These are phyloP conservation scores for Barnardius zonarius DNA, from an alignment of 2,113 vertebrate species.

Conservation along the genomic window DNA sequence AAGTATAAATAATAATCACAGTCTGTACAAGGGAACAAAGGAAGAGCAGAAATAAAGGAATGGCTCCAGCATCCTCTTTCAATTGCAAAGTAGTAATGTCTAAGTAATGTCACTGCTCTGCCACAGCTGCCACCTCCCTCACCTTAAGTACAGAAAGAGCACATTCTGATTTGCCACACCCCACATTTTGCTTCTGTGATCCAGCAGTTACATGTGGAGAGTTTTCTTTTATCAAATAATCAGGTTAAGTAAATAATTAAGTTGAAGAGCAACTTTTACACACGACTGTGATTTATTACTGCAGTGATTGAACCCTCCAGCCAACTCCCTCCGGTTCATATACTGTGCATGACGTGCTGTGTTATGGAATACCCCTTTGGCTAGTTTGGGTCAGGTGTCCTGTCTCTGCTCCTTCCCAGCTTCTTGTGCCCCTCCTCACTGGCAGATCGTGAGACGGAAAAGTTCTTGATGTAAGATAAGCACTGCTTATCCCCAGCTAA, in stretches of 20 bases:
- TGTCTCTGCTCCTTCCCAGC: background rate
- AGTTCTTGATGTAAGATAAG: background rate
- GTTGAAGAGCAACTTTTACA: background rate
- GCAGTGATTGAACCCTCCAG: background rate
- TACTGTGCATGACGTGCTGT: background rate
- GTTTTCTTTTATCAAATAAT: background rate
- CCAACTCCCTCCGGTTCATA: background rate
- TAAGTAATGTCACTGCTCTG: background rate
- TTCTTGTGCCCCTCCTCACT: background rate
- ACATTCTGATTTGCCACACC: background rate
- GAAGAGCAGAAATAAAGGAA: background rate
- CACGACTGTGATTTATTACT: background rate
- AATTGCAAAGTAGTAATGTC: background rate
- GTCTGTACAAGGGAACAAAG: background rate
- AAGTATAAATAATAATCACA: background rate
- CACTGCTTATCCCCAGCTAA: too few species aligned
- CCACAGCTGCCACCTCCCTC: background rate
- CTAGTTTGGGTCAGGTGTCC: background rate
- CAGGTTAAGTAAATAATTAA: background rate
- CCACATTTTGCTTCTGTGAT: background rate
- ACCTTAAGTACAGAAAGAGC: background rate
- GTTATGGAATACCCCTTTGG: background rate
- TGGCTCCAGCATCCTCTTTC: background rate
- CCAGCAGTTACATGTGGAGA: background rate
- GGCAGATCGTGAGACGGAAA: background rate